phyloP scores from a whole-genome alignment of 2,797 vertebrate species.

The Buphagus erythrorhynchus region DNA sequence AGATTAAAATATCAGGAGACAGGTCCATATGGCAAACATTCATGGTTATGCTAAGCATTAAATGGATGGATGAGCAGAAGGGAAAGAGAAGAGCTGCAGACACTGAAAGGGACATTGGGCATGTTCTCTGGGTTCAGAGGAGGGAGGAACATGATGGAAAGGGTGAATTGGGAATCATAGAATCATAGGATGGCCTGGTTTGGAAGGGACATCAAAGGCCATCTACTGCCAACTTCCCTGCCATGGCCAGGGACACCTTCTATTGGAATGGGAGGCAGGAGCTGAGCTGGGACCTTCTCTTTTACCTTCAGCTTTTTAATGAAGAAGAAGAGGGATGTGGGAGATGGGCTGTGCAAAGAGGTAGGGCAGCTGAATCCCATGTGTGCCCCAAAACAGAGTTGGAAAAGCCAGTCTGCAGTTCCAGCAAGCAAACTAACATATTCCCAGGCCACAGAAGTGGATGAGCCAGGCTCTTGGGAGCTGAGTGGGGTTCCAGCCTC shows the following conservation, averaged over 20 bases:
- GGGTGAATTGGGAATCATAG: neutral
- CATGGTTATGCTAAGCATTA: neutral
- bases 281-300: neutral
- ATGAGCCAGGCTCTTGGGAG: neutral
- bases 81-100: neutral
- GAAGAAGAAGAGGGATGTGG: neutral
- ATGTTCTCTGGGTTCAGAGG: neutral
- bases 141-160: neutral
- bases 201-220: neutral
- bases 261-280: neutral
- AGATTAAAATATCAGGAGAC: constrained; percentile 10
- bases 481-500: neutral
- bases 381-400: neutral
- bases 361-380: neutral
- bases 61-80: neutral
- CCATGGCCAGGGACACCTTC: neutral
- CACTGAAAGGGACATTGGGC: neutral
- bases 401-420: neutral
- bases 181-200: neutral
- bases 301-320: neutral
- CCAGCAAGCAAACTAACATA: neutral
- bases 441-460: neutral
- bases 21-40: neutral
- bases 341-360: neutral
- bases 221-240: neutral